These are phyloP conservation scores for Erythrocercus mccallii DNA, from an alignment of 2,113 vertebrate species.

Conservation along the genomic window DNA sequence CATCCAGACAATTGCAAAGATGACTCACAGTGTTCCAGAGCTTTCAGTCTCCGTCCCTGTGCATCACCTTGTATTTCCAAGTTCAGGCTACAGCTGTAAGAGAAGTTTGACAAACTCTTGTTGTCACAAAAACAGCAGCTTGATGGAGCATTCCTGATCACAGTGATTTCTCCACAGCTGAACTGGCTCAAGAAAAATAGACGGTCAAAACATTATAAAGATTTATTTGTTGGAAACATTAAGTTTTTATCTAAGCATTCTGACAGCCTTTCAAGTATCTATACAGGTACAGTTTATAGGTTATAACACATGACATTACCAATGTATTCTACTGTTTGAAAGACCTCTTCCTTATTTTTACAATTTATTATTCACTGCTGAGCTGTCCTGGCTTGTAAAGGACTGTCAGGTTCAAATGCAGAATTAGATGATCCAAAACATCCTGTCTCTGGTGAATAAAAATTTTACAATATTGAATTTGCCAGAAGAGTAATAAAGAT, in stretches of 20 bases:
- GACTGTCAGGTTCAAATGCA: constrained; percentile 36
- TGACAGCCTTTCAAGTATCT: constrained; percentile 22
- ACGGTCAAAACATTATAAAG: neutral
- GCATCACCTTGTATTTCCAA: neutral
- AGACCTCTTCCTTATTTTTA: constrained; percentile 5
- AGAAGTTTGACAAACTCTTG: neutral
- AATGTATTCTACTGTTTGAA: neutral
- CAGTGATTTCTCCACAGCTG: neutral
- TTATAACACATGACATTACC: constrained; percentile 5
- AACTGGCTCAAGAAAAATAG: neutral
- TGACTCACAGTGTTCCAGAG: neutral
- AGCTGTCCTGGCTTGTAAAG: constrained; percentile 26
- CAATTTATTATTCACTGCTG: constrained; percentile 37
- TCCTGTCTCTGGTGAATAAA: neutral
- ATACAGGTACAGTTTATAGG: neutral
- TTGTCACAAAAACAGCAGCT: neutral
- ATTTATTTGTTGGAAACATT: neutral
- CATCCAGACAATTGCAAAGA: neutral
- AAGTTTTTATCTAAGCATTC: constrained; percentile 2
- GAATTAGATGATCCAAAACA: constrained; percentile 33
- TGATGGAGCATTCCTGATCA: neutral
- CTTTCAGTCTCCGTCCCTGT: neutral
- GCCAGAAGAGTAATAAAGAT: neutral
- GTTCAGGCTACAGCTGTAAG: neutral
- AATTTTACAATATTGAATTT: neutral